Percentiles rank a stretch among this genome's conserved stretches.
Evolutionary conservation across 1,140 invertebrate species (phyloP).

Genomic region (Steinernema feltiae): DNA sequence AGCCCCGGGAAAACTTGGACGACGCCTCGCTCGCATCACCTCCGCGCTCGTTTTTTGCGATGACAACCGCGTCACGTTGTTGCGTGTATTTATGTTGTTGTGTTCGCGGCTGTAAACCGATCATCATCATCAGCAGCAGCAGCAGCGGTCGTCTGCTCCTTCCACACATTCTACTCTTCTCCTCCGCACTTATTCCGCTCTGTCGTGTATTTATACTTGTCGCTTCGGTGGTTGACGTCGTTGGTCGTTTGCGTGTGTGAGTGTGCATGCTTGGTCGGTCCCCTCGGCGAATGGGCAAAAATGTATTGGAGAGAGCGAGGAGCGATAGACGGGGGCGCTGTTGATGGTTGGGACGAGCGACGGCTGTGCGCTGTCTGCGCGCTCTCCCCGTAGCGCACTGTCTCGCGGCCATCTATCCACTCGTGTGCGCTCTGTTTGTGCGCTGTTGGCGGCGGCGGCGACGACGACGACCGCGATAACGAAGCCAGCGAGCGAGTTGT

Average conservation of each 20-base stretch:
- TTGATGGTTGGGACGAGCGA: not conserved
- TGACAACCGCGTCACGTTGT: not conserved
- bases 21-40: too few relatives aligned
- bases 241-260: not conserved
- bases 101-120: too few relatives aligned
- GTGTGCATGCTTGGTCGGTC: slow-evolving; percentile 11
- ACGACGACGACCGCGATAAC: not conserved
- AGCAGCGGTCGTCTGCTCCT: not conserved
- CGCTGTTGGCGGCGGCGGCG: not conserved
- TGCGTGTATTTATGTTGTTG: not conserved
- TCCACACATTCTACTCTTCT: not conserved
- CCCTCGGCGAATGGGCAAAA: not conserved
- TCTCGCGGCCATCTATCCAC: not conserved
- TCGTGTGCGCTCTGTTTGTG: not conserved
- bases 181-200: not conserved
- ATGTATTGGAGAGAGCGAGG: not conserved
- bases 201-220: not conserved
- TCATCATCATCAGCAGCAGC: not conserved
- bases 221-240: not conserved
- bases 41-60: not conserved
- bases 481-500: not conserved
- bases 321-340: not conserved
- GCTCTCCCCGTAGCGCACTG: not conserved
- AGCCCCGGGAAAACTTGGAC: too few relatives aligned
- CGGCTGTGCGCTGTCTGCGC: not conserved